Evolutionary conservation across 2,888 invertebrate genomes (phyloP).

Genomic region (Chesias legatella): DNA sequence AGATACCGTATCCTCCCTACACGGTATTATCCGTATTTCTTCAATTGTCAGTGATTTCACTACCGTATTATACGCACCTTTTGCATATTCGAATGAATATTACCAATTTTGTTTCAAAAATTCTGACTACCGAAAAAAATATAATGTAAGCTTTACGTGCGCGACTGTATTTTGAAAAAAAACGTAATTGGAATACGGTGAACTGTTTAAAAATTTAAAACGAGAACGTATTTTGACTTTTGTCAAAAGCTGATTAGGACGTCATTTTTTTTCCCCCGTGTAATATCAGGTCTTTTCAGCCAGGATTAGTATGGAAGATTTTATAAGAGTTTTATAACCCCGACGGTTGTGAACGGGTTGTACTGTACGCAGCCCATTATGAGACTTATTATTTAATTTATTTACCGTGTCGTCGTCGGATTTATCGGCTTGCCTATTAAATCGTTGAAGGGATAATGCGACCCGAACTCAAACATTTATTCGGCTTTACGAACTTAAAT

Average conservation of each 20-base stretch:
- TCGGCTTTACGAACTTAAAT: constrained; percentile 40
- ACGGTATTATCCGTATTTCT: constrained; percentile 18
- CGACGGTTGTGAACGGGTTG: constrained; percentile 69
- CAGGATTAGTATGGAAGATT: constrained; percentile 76
- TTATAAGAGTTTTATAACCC: constrained; percentile 77
- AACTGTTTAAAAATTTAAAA: constrained; percentile 71
- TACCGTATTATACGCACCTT: constrained; percentile 11
- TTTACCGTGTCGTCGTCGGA: constrained; percentile 70
- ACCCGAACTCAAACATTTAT: constrained; percentile 67
- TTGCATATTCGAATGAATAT: constrained; percentile 13
- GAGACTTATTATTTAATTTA: constrained; percentile 80
- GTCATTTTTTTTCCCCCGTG: constrained; percentile 65
- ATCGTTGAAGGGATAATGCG: constrained; percentile 69
- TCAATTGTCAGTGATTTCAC: neutral
- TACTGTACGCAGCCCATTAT: constrained; percentile 77
- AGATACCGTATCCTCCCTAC: constrained; percentile 49
- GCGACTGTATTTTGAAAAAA: constrained; percentile 25
- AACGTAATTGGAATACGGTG: constrained; percentile 48
- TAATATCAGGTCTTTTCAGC: constrained; percentile 65
- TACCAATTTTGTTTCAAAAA: neutral
- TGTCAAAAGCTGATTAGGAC: constrained; percentile 80
- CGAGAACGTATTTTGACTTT: constrained; percentile 68
- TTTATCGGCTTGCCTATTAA: constrained; percentile 77
- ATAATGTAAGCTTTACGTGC: constrained; percentile 7
- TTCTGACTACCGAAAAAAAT: too few relatives aligned